Evolutionary conservation across 2,888 invertebrate species (phyloP), one percentile per base, ranked within the genome.

Genomic region (Operophtera brumata): DNA sequence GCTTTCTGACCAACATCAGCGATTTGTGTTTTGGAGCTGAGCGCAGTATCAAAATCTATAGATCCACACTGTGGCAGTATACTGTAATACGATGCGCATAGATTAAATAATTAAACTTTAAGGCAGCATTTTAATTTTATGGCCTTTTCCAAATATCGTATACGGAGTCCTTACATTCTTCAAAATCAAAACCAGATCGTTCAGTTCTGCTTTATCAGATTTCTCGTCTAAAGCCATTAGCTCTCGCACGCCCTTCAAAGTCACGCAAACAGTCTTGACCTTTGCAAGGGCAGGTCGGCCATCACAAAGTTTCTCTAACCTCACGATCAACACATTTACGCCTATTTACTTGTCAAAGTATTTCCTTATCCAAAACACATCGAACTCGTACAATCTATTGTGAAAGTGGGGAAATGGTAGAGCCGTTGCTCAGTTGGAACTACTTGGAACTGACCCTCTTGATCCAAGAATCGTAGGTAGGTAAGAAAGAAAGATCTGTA

Each of bases 181-280:
- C 28, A 28, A 28, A 28, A 20, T 20, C 20, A 20, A 20, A 3
- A 20, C 20, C 20, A 20, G 20, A 20, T 20, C 4, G 20, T 20
- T 20, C 4, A 20, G 20, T 20, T 20, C 20, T 20, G 20, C 4
- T 20, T 35, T 39, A 47, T 36, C 35, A 43, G 34, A 37, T 51
- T 47, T n/a, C 26, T 44, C 37, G 13, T 1, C 13, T 47, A 47
- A 42, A 36, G 12, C 37, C 14, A 56, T 48, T 57, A 48, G 52
- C 52, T 48, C 45, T 32, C 39, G 13, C n/a, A 12, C 34, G 48
- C 52, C 45, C 52, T 57, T 57, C 48, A 41, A 36, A 52, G 55
- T 51, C 55, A 51, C 55, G 51, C 47, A 56, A 51, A 42, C 57
- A 43, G 42, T 57, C 45, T 57, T 52, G 57, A 57, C 57, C 57